Evolutionary conservation across 30 jellyfish, hydroid and myxozoan genomes (phyloP), one percentile per base, ranked within the genome.

Genomic region (Aurelia sp.): DNA sequence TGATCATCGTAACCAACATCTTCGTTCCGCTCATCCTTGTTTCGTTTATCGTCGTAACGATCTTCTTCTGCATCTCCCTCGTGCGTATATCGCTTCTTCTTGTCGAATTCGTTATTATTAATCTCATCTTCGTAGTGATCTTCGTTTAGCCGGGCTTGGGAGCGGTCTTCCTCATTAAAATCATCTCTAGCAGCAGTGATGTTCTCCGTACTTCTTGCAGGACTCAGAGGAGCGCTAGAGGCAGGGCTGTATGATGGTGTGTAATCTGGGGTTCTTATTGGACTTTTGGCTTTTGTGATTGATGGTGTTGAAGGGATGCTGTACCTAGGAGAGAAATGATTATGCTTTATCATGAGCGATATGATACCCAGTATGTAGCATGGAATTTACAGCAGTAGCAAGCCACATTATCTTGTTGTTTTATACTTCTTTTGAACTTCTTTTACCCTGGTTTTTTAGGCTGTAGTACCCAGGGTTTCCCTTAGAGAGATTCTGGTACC

Each of bases 191-290:
- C 47, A 13, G 20, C 62, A 11, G 51, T 67, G 73, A 70, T 67
- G 62, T 82, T 50, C 50, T 74, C 87, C 23, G 13, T 20, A 30
- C 93, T 74, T 20, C 80, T 22, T 4, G 80, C 86, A 20, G 87
- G 93, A 64, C 93, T 84, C 65, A 72, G 65, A 7, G 87, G 86
- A 0, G 81, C 65, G 37, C 86, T 72, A 4, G 86, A 73, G 21
- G 87, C 93, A 19, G 93, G 87, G 53, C 85, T 82, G 57, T 22
- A 57, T 4, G 85, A 33, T 82, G 91, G 85, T 15, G 79, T 68
- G 41, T 51, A 44, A 22, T 67, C 78, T 15, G 67, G 68, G 12
- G 78, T 11, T 22, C 41, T 59, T 18, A 82, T 20, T 69, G 91
- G 61, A 27, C 85, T 62, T 17, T 35, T 68, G 44, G 58, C 62